Percentiles rank a stretch among this genome's conserved stretches.
Conservation (phyloP, 2,888 invertebrate genomes). For the Tenthredo distinguenda region DNA sequence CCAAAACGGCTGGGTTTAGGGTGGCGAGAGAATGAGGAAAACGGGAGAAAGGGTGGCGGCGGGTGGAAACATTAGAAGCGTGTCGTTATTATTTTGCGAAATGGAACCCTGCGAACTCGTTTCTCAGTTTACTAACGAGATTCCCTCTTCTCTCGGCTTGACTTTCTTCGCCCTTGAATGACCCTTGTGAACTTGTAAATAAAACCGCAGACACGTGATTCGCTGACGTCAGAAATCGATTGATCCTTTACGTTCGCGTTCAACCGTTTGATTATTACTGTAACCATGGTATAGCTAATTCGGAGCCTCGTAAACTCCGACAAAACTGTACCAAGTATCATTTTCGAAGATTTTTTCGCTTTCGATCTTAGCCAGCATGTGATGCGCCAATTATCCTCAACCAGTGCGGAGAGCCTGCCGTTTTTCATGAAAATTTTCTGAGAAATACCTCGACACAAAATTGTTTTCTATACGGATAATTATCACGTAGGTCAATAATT, state of each 20-base stretch:
- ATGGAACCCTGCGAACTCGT: background rate
- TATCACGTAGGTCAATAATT: background rate
- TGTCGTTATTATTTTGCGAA: background rate
- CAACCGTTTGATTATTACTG: background rate
- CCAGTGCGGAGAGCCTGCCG: background rate
- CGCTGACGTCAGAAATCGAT: slow-evolving; percentile 38
- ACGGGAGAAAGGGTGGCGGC: background rate
- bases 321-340: background rate
- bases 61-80: background rate
- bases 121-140: slow-evolving; percentile 12
- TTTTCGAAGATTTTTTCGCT: background rate
- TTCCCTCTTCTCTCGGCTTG: background rate
- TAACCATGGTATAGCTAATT: background rate
- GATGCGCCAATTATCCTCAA: background rate
- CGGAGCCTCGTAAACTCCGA: background rate
- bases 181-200: slow-evolving; percentile 25
- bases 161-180: slow-evolving; percentile 33
- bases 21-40: background rate
- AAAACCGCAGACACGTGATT: slow-evolving; percentile 8
- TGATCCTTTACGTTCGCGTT: background rate
- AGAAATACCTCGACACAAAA: too few species aligned
- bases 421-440: background rate
- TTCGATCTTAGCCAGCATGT: background rate
- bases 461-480: background rate
- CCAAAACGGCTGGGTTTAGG: background rate